A percentile compares a stretch with the other conserved stretches of the same genome.
These are phyloP conservation scores for Diabrotica undecimpunctata DNA, from an alignment of 1,140 invertebrate species.

Conservation along the genomic window DNA sequence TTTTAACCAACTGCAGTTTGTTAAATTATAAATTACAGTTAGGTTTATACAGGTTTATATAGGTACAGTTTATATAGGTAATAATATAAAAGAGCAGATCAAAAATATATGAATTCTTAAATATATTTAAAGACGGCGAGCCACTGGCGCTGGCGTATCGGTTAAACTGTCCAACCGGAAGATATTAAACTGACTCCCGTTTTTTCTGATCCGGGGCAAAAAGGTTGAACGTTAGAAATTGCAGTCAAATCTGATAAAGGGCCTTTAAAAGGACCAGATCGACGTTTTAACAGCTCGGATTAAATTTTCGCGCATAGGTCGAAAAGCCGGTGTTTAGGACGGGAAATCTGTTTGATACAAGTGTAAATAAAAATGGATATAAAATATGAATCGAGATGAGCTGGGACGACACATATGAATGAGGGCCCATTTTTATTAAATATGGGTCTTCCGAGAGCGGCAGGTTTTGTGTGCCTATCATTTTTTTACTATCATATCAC, in stretches of 20 bases:
- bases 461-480: no score
- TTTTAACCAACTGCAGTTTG: no score
- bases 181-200: constrained; percentile 12
- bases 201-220: constrained; percentile 2
- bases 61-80: no score
- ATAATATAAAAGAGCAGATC: no score
- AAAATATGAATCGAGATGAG: not conserved
- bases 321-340: not conserved
- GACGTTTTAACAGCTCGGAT: constrained; percentile 10
- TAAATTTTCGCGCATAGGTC: not conserved
- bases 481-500: no score
- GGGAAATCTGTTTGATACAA: not conserved
- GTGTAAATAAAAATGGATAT: not conserved
- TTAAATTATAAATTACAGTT: no score
- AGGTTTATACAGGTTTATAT: no score
- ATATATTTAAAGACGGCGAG: no score
- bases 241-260: constrained; percentile 12
- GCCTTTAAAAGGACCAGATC: constrained; percentile 3
- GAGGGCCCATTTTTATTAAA: not conserved
- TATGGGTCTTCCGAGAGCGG: not conserved
- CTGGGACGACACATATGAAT: not conserved
- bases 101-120: no score
- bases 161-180: not conserved
- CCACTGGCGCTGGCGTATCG: no score
- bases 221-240: constrained; percentile 14